Percentiles rank a stretch among this genome's conserved stretches.
These are phyloP conservation scores for Petrolisthes manimaculis DNA, from an alignment of 2,888 invertebrate genomes.

Conservation along the genomic window DNA sequence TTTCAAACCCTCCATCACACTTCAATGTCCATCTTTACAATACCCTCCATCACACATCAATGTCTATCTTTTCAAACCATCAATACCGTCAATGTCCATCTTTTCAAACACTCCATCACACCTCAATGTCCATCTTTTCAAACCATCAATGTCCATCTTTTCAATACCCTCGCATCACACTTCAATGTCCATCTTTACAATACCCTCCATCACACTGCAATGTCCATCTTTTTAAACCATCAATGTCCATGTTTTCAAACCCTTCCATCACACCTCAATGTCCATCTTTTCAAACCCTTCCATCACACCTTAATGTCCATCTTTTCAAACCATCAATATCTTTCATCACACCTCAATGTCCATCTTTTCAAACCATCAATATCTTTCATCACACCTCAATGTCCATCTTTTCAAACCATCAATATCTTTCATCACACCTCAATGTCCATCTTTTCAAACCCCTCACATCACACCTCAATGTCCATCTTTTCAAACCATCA, in stretches of 20 bases:
- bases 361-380: slow-evolving; percentile 46
- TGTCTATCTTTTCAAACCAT: slow-evolving; percentile 48
- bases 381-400: slow-evolving; percentile 37
- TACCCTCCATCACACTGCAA: slow-evolving; percentile 36
- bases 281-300: slow-evolving; percentile 50
- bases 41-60: slow-evolving; percentile 38
- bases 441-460: slow-evolving; percentile 45
- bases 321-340: slow-evolving; percentile 37
- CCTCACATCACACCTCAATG: slow-evolving; percentile 38
- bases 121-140: no score
- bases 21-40: no score
- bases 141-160: no score
- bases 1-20: no score
- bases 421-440: slow-evolving; percentile 39
- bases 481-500: slow-evolving; percentile 49
- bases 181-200: no score
- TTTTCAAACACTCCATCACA: no score
- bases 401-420: slow-evolving; percentile 48
- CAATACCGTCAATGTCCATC: no score
- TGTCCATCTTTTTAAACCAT: slow-evolving; percentile 48
- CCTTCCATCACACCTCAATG: slow-evolving; percentile 36
- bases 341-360: slow-evolving; percentile 41
- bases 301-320: slow-evolving; percentile 46
- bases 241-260: no score
- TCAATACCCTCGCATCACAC: no score